Evolutionary conservation across 2,888 invertebrate species (phyloP), one percentile per base, ranked within the genome.

Genomic region (Agonopterix heracliana): DNA sequence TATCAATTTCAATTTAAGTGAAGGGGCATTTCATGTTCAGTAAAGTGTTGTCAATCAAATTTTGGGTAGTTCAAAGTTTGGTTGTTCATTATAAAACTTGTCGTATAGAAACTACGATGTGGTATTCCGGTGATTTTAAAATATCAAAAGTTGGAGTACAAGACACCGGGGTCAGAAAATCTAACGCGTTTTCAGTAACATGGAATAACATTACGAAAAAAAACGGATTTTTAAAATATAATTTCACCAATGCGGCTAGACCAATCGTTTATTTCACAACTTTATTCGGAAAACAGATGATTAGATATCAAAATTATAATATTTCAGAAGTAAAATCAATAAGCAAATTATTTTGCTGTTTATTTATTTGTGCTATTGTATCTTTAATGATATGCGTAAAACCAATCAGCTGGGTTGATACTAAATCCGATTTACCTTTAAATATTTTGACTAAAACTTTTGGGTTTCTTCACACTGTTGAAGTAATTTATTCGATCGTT

Each of bases 381-480:
- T 36, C 52, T 8, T 14, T 63, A 1, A 54, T 58, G 2, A 9
- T 53, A 3, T 54, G 61, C n/a, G 40, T 74, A 0, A 62, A 42
- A 11, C 74, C 77, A 1, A 49, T 47, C 0, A 71, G 68, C 52
- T 76, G 74, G 77, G 50, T 47, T 1, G 60, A 67, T 2, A 72
- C 73, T 0, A 65, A 51, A 44, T 48, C 61, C 9, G 81, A 81
- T 47, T 48, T 72, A 3, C 81, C 81, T 1, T 52, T 81, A 3
- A 72, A 74, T 36, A 59, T 78, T 34, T 48, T 80, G 11, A 71
- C 77, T 0, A 77, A 67, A 65, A 57, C 57, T 2, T 78, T 60
- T 45, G 63, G 64, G 1, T 53, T 58, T 8, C 46, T 66, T 2
- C 64, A 61, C 51, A 61, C 54, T 3, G 35, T 63, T 9, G 81